Evolutionary conservation across 2,113 vertebrate genomes (phyloP).

Genomic region (Phycodurus eques): DNA sequence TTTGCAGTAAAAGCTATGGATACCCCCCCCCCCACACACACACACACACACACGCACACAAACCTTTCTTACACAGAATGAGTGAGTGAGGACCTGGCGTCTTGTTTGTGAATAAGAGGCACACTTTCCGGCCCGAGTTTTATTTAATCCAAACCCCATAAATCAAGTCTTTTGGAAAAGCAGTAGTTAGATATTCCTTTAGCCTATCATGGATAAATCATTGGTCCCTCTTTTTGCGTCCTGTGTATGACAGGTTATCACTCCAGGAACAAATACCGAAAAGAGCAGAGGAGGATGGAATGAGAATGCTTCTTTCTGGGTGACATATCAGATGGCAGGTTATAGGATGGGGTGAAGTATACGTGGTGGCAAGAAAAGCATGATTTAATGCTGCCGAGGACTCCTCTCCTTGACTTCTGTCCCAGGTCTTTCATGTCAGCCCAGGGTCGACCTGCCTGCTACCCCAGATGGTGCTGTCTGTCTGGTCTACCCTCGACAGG

Average conservation of each 20-base stretch:
- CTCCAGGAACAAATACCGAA: slow-evolving; percentile 48
- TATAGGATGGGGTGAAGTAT: slow-evolving; percentile 34
- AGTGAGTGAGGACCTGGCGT: background rate
- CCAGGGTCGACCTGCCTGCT: slow-evolving; percentile 74
- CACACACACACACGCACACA: background rate
- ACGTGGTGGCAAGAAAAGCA: slow-evolving; percentile 29
- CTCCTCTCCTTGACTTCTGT: slow-evolving; percentile 70
- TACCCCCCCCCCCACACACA: no score
- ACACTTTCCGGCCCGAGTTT: slow-evolving; percentile 24
- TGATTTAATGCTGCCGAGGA: slow-evolving; percentile 81
- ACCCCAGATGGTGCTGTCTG: slow-evolving; percentile 88
- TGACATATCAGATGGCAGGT: slow-evolving; percentile 68
- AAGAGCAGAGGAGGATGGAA: slow-evolving; percentile 42
- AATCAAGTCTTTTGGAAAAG: slow-evolving; percentile 60
- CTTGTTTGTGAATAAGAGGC: background rate
- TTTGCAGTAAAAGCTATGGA: no score
- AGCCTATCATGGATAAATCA: slow-evolving; percentile 49
- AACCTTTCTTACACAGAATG: background rate
- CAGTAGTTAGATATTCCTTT: slow-evolving; percentile 70
- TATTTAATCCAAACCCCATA: slow-evolving; percentile 48
- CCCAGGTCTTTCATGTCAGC: slow-evolving; percentile 81
- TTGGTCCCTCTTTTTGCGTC: slow-evolving; percentile 57
- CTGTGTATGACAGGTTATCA: slow-evolving; percentile 73
- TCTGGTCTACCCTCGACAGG: slow-evolving; percentile 73
- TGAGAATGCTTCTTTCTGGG: slow-evolving; percentile 53